Conservation (phyloP, 2,113 vertebrate species). For the Odobenus rosmarus region DNA sequence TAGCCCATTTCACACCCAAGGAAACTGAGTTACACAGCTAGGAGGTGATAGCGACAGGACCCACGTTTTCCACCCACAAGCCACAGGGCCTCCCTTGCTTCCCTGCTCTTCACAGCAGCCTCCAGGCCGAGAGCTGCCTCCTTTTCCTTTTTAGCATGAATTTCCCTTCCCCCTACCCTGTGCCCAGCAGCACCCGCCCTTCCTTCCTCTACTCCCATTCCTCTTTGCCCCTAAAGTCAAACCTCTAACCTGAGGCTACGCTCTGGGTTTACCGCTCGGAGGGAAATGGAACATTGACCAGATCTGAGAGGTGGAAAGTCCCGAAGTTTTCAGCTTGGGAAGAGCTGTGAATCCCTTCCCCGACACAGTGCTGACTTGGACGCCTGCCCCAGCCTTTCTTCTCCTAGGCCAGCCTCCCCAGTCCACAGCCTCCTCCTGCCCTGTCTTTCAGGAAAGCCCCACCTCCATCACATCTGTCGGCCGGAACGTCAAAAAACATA, state of each 20-base stretch:
- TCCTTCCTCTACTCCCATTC: background rate
- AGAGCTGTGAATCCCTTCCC: background rate
- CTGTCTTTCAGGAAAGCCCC: background rate
- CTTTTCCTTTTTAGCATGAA: background rate
- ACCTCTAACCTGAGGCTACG: background rate
- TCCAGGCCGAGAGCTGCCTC: background rate
- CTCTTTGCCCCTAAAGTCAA: background rate
- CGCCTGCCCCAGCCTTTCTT: background rate
- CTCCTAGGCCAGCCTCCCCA: background rate
- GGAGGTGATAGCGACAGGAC: background rate
- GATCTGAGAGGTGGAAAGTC: slow-evolving; percentile 62
- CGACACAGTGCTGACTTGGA: rapidly evolving
- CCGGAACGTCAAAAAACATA: background rate
- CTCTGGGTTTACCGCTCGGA: background rate
- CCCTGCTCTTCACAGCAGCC: background rate
- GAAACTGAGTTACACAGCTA: background rate
- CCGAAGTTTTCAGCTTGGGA: slow-evolving; percentile 54
- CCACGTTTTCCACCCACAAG: rapidly evolving
- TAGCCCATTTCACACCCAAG: background rate
- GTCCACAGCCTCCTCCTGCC: background rate
- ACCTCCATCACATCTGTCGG: rapidly evolving
- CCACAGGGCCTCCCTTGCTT: no score
- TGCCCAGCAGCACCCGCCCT: background rate
- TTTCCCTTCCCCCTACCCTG: rapidly evolving
- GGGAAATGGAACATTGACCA: background rate